Percentiles rank a stretch among this genome's conserved stretches.
phyloP scores from a whole-genome alignment of 2,797 vertebrate genomes.

The Scyliorhinus canicula region DNA sequence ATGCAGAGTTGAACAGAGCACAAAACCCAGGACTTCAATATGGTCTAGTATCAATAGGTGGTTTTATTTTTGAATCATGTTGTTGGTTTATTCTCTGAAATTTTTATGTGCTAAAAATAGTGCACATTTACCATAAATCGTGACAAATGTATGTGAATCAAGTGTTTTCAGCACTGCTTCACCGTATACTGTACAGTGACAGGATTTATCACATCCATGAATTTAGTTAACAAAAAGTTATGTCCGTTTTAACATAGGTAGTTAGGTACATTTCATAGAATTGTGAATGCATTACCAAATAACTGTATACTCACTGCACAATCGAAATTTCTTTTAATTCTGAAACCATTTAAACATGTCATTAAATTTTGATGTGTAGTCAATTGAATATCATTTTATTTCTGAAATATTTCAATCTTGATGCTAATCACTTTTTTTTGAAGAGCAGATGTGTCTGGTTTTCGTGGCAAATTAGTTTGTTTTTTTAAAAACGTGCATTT shows the following conservation, averaged over 20 bases:
- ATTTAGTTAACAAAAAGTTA: not conserved
- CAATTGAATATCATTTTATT: slow-evolving; percentile 19
- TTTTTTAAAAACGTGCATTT: not conserved
- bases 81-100: not conserved
- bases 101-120: not conserved
- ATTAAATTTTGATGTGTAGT: not conserved
- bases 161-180: slow-evolving; percentile 3
- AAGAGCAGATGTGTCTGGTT: not conserved
- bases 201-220: not conserved
- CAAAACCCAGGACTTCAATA: not conserved
- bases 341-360: not conserved
- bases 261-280: not conserved
- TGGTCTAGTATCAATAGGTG: not conserved
- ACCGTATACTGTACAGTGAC: not conserved
- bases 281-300: not conserved
- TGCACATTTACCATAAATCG: not conserved
- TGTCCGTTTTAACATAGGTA: not conserved
- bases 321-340: not conserved
- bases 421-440: not conserved
- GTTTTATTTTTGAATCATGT: slow-evolving; percentile 10
- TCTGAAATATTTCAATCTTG: not conserved
- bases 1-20: not conserved
- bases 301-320: not conserved
- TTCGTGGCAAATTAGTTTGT: not conserved
- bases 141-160: slow-evolving; percentile 1